phyloP scores from a whole-genome alignment of 2,113 vertebrate species.

The Oryzias celebensis region DNA sequence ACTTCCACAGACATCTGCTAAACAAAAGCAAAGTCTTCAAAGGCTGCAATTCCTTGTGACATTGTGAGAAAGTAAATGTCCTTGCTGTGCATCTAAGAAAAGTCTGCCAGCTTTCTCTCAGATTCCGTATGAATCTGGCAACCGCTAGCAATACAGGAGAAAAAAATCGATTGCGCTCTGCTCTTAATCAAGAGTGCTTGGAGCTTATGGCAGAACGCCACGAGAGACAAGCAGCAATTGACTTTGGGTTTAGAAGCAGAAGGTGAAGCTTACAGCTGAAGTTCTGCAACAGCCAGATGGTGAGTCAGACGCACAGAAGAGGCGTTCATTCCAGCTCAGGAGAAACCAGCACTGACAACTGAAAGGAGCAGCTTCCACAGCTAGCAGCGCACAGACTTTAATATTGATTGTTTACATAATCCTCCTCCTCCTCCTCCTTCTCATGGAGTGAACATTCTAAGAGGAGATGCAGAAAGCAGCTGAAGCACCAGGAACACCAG shows the following conservation, averaged over 20 bases:
- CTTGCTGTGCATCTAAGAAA: conserved; percentile 38
- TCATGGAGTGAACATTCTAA: conserved; percentile 11
- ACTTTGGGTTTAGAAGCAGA: conserved; percentile 48
- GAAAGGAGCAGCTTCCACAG: conserved; percentile 16
- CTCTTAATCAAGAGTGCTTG: conserved; percentile 65
- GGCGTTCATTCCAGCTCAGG: neutral
- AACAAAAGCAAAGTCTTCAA: too few species aligned
- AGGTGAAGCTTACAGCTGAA: conserved; percentile 36
- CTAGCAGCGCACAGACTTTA: conserved; percentile 29
- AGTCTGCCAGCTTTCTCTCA: conserved; percentile 18
- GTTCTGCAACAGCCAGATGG: neutral
- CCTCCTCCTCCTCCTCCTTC: conserved; percentile 24
- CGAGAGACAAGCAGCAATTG: conserved; percentile 47
- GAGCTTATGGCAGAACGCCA: conserved; percentile 59
- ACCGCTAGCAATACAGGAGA: conserved; percentile 8
- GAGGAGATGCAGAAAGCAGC: too few species aligned
- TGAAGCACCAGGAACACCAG: too few species aligned
- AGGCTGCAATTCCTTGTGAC: too few species aligned
- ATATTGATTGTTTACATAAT: conserved; percentile 46
- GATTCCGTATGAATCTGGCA: conserved; percentile 28
- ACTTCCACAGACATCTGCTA: too few species aligned
- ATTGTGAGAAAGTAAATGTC: conserved; percentile 23
- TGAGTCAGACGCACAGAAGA: conserved; percentile 13
- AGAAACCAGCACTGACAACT: conserved; percentile 13
- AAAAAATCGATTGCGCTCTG: conserved; percentile 60